Percentiles rank a stretch among this genome's conserved stretches.
Conservation (phyloP, 2,113 vertebrate species). For the Myotis yumanensis region DNA sequence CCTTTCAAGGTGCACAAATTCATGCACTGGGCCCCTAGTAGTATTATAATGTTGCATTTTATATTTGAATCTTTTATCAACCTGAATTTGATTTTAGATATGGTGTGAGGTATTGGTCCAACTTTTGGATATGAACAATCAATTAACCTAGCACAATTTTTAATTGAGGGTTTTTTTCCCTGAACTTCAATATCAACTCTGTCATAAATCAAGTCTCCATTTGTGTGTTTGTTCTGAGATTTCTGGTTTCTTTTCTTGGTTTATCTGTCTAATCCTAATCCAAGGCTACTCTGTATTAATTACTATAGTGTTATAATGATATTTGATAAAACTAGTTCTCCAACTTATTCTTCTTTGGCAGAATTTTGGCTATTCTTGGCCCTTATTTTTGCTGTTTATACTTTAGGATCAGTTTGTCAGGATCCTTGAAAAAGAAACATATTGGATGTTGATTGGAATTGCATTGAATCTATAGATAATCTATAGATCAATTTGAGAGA, state of each 20-base stretch:
- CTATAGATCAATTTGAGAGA: not conserved
- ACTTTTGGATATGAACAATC: not conserved
- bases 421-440: not conserved
- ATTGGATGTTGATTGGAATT: not conserved
- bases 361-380: not conserved
- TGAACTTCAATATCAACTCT: not conserved
- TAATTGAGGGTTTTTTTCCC: not conserved
- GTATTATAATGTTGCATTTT: not conserved
- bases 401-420: not conserved
- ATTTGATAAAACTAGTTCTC: not conserved
- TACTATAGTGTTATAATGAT: not conserved
- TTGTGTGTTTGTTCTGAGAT: not conserved
- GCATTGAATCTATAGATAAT: not conserved
- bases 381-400: not conserved
- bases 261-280: not conserved
- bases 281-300: not conserved
- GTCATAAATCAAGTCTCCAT: not conserved
- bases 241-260: not conserved
- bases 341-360: not conserved
- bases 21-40: not conserved
- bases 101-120: not conserved
- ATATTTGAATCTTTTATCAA: slow-evolving; percentile 24
- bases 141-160: not conserved
- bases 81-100: not conserved
- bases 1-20: too few relatives aligned